phyloP scores from a whole-genome alignment of 2,113 vertebrate species.

The Hemichromis elongatus region DNA sequence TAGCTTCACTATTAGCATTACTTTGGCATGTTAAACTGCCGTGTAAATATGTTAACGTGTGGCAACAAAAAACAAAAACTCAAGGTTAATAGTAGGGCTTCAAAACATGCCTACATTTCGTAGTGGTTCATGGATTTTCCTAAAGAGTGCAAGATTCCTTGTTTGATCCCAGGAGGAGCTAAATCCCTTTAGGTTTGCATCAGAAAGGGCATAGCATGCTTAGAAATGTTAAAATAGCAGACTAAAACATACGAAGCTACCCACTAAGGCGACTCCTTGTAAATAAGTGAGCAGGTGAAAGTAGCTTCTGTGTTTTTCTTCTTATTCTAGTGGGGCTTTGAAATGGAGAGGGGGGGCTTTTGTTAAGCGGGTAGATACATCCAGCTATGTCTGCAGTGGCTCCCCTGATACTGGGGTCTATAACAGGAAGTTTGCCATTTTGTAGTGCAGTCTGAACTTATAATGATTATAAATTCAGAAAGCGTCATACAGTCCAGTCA shows the following conservation, averaged over 20 bases:
- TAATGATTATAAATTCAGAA: background rate
- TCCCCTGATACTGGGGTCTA: background rate
- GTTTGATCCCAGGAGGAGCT: background rate
- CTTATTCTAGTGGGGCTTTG: background rate
- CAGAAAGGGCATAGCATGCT: background rate
- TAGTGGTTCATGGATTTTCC: background rate
- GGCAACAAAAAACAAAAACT: background rate
- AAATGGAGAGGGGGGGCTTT: background rate
- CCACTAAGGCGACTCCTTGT: background rate
- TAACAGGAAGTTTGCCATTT: background rate
- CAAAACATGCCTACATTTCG: background rate
- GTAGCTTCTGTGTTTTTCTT: background rate
- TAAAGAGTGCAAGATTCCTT: background rate
- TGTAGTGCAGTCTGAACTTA: background rate
- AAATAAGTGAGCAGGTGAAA: background rate
- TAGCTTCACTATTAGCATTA: background rate
- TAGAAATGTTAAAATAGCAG: background rate
- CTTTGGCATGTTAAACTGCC: fast-evolving
- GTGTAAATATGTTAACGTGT: fast-evolving
- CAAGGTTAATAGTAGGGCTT: background rate
- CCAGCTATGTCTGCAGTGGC: background rate
- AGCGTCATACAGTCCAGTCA: background rate
- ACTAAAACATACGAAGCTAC: background rate
- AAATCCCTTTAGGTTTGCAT: background rate
- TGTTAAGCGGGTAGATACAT: background rate